Conservation (phyloP, 2,888 invertebrate species). For the Steinernema carpocapsae region DNA sequence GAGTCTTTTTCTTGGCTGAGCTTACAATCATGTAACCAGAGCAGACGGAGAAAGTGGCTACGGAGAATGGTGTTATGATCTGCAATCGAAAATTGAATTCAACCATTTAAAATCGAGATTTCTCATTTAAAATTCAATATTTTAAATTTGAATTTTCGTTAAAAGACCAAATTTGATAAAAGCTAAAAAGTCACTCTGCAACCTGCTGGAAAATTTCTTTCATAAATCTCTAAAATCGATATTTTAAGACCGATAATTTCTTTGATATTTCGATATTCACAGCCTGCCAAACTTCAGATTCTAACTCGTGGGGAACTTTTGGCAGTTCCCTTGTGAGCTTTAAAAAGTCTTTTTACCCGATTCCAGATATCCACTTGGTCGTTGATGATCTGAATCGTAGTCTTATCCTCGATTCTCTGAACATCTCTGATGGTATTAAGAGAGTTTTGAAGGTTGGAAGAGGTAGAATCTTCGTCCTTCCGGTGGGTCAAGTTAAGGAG, state of each 20-base stretch:
- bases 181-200: no score
- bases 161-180: no score
- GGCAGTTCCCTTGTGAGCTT: no score
- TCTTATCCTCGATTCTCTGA: neutral
- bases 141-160: no score
- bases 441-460: neutral
- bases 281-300: no score
- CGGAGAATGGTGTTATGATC: constrained; percentile 37
- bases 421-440: neutral
- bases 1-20: constrained; percentile 36
- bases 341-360: constrained; percentile 13
- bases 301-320: no score
- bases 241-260: no score
- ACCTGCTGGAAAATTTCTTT: no score
- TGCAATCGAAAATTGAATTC: constrained; percentile 33
- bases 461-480: neutral
- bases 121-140: no score
- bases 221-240: no score
- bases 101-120: no score
- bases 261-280: no score
- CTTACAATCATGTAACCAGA: constrained; percentile 41
- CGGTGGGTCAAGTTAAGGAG: neutral
- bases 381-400: constrained; percentile 11
- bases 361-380: constrained; percentile 42
- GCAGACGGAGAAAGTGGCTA: constrained; percentile 38